These are phyloP conservation scores for Drosophila melanosoma DNA, from an alignment of 2,888 invertebrate species.

Conservation along the genomic window DNA sequence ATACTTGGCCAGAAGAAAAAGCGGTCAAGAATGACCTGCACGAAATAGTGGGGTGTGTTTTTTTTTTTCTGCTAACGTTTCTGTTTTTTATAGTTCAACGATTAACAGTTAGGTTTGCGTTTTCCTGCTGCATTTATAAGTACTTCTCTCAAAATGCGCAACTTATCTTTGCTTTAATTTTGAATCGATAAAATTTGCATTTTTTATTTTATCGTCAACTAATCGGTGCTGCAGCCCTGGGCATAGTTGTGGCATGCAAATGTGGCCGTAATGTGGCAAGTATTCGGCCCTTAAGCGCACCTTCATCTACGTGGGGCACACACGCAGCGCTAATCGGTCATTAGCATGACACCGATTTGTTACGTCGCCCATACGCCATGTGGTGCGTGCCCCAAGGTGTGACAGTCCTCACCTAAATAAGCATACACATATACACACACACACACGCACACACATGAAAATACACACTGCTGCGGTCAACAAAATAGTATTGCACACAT, in stretches of 20 bases:
- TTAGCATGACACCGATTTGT: constrained; percentile 74
- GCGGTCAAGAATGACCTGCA: constrained; percentile 17
- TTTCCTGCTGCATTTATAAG: background rate
- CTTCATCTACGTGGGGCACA: constrained; percentile 16
- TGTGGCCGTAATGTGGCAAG: constrained; percentile 3
- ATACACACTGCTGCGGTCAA: background rate
- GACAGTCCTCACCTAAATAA: constrained; percentile 1
- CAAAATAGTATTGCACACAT: background rate
- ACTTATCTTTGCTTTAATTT: background rate
- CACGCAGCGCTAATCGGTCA: constrained; percentile 72
- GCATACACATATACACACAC: background rate
- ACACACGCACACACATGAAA: background rate
- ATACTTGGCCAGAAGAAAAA: constrained; percentile 35
- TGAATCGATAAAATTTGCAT: background rate
- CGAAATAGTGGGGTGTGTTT: constrained; percentile 17
- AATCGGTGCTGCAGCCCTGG: constrained; percentile 1
- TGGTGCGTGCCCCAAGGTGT: constrained; percentile 24
- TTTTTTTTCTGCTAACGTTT: background rate
- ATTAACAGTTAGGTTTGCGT: background rate
- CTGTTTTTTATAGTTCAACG: background rate
- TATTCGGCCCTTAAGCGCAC: constrained; percentile 29
- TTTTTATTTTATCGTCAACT: background rate
- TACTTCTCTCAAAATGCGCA: background rate
- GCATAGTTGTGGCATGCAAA: constrained; percentile 5
- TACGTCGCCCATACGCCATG: constrained; percentile 63